These are phyloP conservation scores for Leucopsar rothschildi DNA, from an alignment of 2,113 vertebrate species.

Conservation along the genomic window DNA sequence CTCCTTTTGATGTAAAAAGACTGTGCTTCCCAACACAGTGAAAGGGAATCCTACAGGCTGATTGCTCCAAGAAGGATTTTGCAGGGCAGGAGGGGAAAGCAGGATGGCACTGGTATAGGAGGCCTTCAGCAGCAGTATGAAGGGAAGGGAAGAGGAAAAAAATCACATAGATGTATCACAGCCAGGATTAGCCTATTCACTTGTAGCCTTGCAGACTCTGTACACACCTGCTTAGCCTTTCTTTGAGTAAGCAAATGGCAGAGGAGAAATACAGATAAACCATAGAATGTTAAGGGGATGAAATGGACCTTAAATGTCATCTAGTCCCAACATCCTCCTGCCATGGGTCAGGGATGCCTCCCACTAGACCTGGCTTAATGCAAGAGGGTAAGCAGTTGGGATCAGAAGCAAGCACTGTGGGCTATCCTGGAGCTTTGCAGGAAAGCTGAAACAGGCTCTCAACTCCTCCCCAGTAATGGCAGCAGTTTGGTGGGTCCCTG, in stretches of 20 bases:
- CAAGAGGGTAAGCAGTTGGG: background rate
- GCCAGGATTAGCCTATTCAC: background rate
- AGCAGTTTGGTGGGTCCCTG: background rate
- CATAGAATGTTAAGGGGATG: background rate
- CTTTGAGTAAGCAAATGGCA: background rate
- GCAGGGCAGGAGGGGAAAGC: background rate
- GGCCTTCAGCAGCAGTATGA: background rate
- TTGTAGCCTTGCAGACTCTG: accelerated
- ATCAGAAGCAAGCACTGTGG: background rate
- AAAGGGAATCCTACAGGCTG: background rate
- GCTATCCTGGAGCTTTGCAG: background rate
- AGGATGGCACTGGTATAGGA: background rate
- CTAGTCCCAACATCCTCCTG: no score
- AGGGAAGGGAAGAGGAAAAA: background rate
- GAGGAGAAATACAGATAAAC: background rate
- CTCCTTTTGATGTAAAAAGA: background rate
- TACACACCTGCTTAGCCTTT: background rate
- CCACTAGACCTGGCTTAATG: background rate
- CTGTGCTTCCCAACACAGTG: background rate
- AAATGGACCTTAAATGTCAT: background rate
- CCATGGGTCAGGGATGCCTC: no score
- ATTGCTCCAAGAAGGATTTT: background rate
- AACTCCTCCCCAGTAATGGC: background rate
- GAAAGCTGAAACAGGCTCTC: background rate
- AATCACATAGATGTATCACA: background rate